A percentile compares a stretch with the other conserved stretches of the same genome.
These are phyloP conservation scores for Trachymyrmex cornetzi DNA, from an alignment of 1,140 invertebrate species.

Conservation along the genomic window DNA sequence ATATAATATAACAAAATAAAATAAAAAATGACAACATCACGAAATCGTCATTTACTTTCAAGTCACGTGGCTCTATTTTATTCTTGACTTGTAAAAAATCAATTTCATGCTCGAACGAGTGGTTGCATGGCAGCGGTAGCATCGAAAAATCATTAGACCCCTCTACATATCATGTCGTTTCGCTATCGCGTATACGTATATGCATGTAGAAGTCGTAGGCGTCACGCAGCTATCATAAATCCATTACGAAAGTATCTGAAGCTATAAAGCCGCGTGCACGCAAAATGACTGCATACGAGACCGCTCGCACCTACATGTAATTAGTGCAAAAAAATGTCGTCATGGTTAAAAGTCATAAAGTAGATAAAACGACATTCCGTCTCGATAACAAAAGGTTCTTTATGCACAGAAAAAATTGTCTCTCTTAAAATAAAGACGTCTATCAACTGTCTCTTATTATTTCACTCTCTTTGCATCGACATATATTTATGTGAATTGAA, in stretches of 20 bases:
- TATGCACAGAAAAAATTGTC: conserved; percentile 23
- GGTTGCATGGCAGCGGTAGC: conserved; percentile 49
- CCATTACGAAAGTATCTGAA: conserved; percentile 71
- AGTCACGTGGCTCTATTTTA: conserved; percentile 32
- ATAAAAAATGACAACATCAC: background rate
- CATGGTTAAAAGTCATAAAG: conserved; percentile 30
- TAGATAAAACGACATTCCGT: background rate
- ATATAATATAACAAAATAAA: background rate
- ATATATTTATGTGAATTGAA: background rate
- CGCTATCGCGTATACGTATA: conserved; percentile 60
- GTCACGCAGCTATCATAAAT: conserved; percentile 71
- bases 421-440: background rate
- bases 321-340: conserved; percentile 39
- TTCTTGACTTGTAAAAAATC: conserved; percentile 60
- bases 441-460: background rate
- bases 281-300: conserved; percentile 55
- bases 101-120: conserved; percentile 68
- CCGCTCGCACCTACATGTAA: conserved; percentile 23
- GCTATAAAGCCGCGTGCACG: conserved; percentile 63
- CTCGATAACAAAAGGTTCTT: conserved; percentile 38
- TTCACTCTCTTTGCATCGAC: background rate
- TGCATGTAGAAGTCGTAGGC: conserved; percentile 48
- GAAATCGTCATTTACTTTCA: conserved; percentile 29
- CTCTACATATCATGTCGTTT: conserved; percentile 33
- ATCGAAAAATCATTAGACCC: conserved; percentile 72